phyloP scores from a whole-genome alignment of 2,797 vertebrate species.

The Etheostoma perlongum region DNA sequence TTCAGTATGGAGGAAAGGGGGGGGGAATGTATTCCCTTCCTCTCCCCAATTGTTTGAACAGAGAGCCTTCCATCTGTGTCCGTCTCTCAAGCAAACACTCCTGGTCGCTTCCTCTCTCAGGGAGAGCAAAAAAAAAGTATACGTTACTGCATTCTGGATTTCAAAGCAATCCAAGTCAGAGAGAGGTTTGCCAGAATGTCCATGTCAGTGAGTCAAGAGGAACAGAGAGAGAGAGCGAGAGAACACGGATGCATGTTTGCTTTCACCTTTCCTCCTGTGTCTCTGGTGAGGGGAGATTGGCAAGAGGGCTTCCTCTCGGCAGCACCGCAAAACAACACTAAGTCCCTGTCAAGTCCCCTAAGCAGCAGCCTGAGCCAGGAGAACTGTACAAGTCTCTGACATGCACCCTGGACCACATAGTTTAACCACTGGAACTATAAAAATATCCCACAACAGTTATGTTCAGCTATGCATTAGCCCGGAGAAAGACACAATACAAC shows the following conservation, averaged over 20 bases:
- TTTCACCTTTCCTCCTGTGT: constrained; percentile 43
- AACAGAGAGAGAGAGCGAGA: constrained; percentile 33
- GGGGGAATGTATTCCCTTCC: constrained; percentile 47
- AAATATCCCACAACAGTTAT: background rate
- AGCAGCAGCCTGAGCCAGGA: constrained; percentile 52
- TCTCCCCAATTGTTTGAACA: constrained; percentile 65
- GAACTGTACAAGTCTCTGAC: constrained; percentile 34
- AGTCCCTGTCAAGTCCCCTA: constrained; percentile 51
- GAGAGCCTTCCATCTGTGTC: constrained; percentile 63
- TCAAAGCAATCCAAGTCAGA: constrained; percentile 61
- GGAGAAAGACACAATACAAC: background rate
- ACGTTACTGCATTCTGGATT: constrained; percentile 47
- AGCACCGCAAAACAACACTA: constrained; percentile 53
- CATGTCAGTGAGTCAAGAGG: constrained; percentile 61
- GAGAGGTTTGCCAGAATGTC: constrained; percentile 64
- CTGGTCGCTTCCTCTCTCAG: constrained; percentile 56
- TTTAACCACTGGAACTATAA: background rate
- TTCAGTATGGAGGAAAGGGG: constrained; percentile 49
- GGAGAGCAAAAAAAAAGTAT: constrained; percentile 21
- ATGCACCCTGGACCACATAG: constrained; percentile 5
- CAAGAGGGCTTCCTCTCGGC: constrained; percentile 32
- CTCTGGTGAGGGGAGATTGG: constrained; percentile 44
- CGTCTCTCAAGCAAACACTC: constrained; percentile 69
- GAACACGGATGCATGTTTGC: constrained; percentile 52
- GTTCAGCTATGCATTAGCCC: constrained; percentile 9